A percentile compares a stretch with the other conserved stretches of the same genome.
These are phyloP conservation scores for Ectropis grisescens DNA, from an alignment of 1,140 invertebrate genomes.

Conservation along the genomic window DNA sequence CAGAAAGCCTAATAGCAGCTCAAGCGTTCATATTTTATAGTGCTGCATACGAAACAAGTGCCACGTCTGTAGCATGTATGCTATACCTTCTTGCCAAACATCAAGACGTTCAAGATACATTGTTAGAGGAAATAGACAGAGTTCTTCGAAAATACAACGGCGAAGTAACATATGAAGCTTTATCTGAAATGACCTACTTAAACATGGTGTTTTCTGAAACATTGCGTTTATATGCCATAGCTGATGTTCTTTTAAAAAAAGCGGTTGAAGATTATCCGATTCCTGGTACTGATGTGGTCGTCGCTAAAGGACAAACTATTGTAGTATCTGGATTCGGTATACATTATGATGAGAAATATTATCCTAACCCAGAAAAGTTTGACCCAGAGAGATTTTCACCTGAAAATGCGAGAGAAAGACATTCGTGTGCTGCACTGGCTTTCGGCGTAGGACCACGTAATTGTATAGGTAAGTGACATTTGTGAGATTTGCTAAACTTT, in stretches of 20 bases:
- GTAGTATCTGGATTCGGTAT: slow-evolving; percentile 7
- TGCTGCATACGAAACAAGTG: slow-evolving; percentile 38
- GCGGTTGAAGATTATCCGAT: slow-evolving; percentile 68
- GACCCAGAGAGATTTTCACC: slow-evolving; percentile 23
- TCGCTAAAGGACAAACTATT: background rate
- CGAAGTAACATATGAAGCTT: slow-evolving; percentile 38
- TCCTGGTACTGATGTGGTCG: background rate
- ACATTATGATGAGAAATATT: slow-evolving; percentile 23
- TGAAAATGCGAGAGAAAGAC: slow-evolving; percentile 45
- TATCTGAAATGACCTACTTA: slow-evolving; percentile 54
- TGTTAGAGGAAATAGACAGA: slow-evolving; percentile 34
- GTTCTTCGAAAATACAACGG: slow-evolving; percentile 40
- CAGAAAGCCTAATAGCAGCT: slow-evolving; percentile 7
- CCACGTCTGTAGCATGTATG: slow-evolving; percentile 20
- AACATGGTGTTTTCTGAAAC: slow-evolving; percentile 54
- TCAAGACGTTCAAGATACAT: slow-evolving; percentile 42
- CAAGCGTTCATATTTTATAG: slow-evolving; percentile 47
- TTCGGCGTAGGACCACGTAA: slow-evolving; percentile 73
- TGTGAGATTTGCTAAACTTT: no score
- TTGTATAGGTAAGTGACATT: slow-evolving; percentile 70
- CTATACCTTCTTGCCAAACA: slow-evolving; percentile 45
- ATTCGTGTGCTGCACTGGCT: slow-evolving; percentile 65
- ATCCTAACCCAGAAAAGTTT: slow-evolving; percentile 46
- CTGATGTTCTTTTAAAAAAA: slow-evolving; percentile 62
- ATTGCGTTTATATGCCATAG: slow-evolving; percentile 72